A percentile compares a stretch with the other conserved stretches of the same genome.
These are phyloP conservation scores for Lithophane socia DNA, from an alignment of 2,888 invertebrate species.

Conservation along the genomic window DNA sequence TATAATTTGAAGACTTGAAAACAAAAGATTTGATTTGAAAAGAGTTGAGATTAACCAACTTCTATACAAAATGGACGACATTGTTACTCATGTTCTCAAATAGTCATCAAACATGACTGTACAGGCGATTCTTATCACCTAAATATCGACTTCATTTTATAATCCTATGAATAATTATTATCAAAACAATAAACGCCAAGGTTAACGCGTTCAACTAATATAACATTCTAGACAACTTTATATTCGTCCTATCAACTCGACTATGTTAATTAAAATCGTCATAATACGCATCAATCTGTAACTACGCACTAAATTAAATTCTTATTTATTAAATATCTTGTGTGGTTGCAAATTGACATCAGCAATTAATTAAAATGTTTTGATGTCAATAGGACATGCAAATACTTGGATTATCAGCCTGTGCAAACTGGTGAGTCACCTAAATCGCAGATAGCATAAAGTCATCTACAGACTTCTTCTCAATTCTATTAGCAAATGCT, in stretches of 20 bases:
- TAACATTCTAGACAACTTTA: conserved; percentile 44
- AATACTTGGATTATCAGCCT: conserved; percentile 18
- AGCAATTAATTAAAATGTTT: conserved; percentile 24
- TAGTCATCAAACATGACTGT: conserved; percentile 17
- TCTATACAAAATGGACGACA: not conserved
- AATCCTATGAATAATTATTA: conserved; percentile 45
- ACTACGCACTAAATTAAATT: conserved; percentile 25
- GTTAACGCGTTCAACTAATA: conserved; percentile 31
- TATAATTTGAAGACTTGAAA: not conserved
- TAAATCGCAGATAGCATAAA: conserved; percentile 9
- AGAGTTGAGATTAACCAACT: not conserved
- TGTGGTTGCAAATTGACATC: conserved; percentile 14
- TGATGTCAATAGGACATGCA: conserved; percentile 20
- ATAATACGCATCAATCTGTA: conserved; percentile 30
- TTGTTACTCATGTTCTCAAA: not conserved
- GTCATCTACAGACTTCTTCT: conserved; percentile 7
- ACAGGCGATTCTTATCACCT: conserved; percentile 39
- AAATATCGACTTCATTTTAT: conserved; percentile 37
- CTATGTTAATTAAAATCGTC: conserved; percentile 33
- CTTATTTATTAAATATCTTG: conserved; percentile 12
- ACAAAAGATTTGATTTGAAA: not conserved
- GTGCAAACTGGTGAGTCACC: conserved; percentile 28
- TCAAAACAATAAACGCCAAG: conserved; percentile 59
- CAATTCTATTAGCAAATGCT: not conserved
- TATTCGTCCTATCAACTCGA: conserved; percentile 37